Evolutionary conservation across 2,113 vertebrate species (phyloP).

Genomic region (Cyphomyrus discorhynchus): DNA sequence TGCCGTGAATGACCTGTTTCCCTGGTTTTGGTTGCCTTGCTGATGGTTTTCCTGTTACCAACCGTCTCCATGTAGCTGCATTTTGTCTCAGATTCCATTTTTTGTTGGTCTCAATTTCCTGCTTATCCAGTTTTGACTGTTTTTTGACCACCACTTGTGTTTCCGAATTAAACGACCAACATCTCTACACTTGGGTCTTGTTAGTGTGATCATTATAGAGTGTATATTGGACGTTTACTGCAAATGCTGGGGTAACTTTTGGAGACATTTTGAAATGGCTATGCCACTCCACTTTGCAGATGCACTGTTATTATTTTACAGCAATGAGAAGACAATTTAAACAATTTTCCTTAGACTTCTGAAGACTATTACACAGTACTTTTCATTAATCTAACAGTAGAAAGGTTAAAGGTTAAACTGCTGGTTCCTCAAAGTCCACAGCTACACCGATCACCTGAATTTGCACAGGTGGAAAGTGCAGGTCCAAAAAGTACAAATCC

Average conservation of each 20-base stretch:
- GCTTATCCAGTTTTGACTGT: neutral
- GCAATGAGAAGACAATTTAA: neutral
- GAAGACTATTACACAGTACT: neutral
- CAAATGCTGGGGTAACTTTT: neutral
- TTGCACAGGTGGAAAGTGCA: neutral
- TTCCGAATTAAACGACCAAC: neutral
- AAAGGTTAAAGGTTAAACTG: neutral
- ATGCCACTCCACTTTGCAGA: neutral
- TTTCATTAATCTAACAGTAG: neutral
- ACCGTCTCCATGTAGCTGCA: neutral
- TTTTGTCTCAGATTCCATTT: neutral
- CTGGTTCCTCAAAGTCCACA: neutral
- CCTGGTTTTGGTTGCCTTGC: neutral
- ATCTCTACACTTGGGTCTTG: neutral
- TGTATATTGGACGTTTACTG: neutral
- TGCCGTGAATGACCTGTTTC: neutral
- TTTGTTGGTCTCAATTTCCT: neutral
- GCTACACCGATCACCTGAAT: neutral
- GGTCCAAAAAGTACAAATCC: neutral
- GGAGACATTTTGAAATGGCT: neutral
- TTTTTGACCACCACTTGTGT: neutral
- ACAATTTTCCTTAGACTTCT: neutral
- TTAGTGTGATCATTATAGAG: neutral
- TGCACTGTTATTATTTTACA: neutral
- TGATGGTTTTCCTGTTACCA: neutral